Conservation (phyloP, 2,888 invertebrate genomes). For the Spilosoma lubricipeda region DNA sequence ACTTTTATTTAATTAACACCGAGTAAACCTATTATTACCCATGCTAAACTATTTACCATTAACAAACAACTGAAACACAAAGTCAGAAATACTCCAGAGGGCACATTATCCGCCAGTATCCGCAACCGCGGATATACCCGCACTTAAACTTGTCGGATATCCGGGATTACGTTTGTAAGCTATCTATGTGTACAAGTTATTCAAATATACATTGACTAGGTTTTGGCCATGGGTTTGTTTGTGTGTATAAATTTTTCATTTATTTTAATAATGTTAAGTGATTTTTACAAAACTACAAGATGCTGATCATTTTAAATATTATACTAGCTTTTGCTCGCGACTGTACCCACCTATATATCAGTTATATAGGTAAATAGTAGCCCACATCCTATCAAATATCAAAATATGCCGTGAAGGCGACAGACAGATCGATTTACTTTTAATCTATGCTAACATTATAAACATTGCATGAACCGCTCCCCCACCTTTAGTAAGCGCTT, state of each 20-base stretch:
- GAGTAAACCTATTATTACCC: slow-evolving; percentile 3
- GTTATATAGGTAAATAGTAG: no score
- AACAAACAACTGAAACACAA: slow-evolving; percentile 23
- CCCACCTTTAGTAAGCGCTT: no score
- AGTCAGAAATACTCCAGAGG: slow-evolving; percentile 25
- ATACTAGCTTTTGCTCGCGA: no score
- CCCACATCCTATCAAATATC: no score
- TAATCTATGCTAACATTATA: no score
- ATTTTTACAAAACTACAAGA: no score
- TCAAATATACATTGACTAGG: slow-evolving; percentile 31
- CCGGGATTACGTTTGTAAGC: slow-evolving; percentile 40
- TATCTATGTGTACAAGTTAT: slow-evolving; percentile 31
- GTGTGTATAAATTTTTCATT: neutral
- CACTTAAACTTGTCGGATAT: slow-evolving; percentile 42
- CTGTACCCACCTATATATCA: no score
- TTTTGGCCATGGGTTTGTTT: neutral
- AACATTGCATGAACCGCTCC: no score
- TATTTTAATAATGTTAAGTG: no score
- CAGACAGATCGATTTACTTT: no score
- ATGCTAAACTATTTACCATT: slow-evolving; percentile 18
- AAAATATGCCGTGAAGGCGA: no score
- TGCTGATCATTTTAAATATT: no score
- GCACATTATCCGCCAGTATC: slow-evolving; percentile 24
- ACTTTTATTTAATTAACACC: neutral
- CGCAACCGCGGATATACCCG: slow-evolving; percentile 29